phyloP scores from a whole-genome alignment of 2,888 invertebrate genomes.

The Lochmaea crataegi region DNA sequence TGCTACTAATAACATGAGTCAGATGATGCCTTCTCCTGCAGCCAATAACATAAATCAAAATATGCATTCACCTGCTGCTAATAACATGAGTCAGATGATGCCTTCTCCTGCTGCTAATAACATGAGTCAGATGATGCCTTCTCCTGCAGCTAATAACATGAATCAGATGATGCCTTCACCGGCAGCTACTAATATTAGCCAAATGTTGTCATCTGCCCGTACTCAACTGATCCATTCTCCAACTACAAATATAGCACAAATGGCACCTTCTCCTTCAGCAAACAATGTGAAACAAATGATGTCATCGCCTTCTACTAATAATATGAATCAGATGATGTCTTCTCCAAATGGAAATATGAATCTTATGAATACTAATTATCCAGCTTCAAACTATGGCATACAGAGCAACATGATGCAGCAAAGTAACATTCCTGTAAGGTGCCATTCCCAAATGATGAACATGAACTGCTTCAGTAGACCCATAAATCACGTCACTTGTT shows the following conservation, averaged over 20 bases:
- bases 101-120: constrained; percentile 48
- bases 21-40: constrained; percentile 51
- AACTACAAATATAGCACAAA: constrained; percentile 51
- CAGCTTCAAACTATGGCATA: constrained; percentile 52
- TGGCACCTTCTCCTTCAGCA: constrained; percentile 51
- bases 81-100: constrained; percentile 54
- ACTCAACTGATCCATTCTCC: constrained; percentile 53
- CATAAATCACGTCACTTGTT: constrained; percentile 54
- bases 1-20: constrained; percentile 42
- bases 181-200: constrained; percentile 51
- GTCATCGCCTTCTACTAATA: constrained; percentile 51
- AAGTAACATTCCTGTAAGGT: constrained; percentile 55
- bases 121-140: constrained; percentile 54
- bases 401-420: constrained; percentile 50
- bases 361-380: constrained; percentile 48
- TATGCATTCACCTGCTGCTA: constrained; percentile 51
- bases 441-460: constrained; percentile 55
- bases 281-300: constrained; percentile 54
- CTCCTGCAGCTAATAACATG: constrained; percentile 46
- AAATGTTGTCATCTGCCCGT: constrained; percentile 46
- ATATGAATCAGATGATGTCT: constrained; percentile 54
- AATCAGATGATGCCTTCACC: constrained; percentile 53
- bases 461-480: constrained; percentile 54
- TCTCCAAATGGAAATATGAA: constrained; percentile 56
- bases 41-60: constrained; percentile 49